These are phyloP conservation scores for Drosophila sechellia DNA, from an alignment of 1,140 invertebrate genomes.

Conservation along the genomic window DNA sequence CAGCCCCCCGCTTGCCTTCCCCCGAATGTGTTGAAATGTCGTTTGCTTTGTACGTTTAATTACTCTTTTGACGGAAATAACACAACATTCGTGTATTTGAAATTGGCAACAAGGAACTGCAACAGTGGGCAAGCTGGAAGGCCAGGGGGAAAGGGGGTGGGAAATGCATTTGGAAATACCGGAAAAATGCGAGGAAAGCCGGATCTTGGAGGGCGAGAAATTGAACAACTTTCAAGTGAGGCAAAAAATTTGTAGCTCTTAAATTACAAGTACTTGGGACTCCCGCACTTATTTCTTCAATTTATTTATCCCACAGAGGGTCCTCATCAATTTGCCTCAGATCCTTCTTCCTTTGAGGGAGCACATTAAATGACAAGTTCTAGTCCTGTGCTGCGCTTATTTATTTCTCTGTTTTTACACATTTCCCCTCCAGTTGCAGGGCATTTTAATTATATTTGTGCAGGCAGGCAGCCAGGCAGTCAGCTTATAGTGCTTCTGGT, in stretches of 20 bases:
- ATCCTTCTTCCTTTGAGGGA: conserved; percentile 56
- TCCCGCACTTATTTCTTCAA: conserved; percentile 7
- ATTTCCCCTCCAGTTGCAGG: conserved; percentile 30
- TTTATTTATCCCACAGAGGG: conserved; percentile 11
- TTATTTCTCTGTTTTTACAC: conserved; percentile 38
- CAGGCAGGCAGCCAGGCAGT: conserved; percentile 52
- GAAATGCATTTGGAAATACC: not conserved
- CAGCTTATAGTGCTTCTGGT: conserved; percentile 72
- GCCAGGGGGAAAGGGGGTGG: not conserved
- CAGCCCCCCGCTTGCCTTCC: not conserved
- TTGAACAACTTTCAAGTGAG: conserved; percentile 16
- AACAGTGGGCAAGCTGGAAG: not conserved
- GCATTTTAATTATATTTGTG: conserved; percentile 81
- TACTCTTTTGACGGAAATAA: conserved; percentile 82
- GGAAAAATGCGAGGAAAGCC: not conserved
- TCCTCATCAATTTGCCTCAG: conserved; percentile 31
- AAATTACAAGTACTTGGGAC: conserved; percentile 10
- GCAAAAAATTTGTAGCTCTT: conserved; percentile 12
- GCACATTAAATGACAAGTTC: conserved; percentile 76
- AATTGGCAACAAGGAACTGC: conserved; percentile 50
- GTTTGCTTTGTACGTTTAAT: conserved; percentile 78
- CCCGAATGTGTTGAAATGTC: conserved; percentile 65
- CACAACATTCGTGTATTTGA: conserved; percentile 73
- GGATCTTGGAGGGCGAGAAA: conserved; percentile 4
- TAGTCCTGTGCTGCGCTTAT: conserved; percentile 31